phyloP scores from a whole-genome alignment of 2,113 vertebrate species.

The Coregonus clupeaformis region DNA sequence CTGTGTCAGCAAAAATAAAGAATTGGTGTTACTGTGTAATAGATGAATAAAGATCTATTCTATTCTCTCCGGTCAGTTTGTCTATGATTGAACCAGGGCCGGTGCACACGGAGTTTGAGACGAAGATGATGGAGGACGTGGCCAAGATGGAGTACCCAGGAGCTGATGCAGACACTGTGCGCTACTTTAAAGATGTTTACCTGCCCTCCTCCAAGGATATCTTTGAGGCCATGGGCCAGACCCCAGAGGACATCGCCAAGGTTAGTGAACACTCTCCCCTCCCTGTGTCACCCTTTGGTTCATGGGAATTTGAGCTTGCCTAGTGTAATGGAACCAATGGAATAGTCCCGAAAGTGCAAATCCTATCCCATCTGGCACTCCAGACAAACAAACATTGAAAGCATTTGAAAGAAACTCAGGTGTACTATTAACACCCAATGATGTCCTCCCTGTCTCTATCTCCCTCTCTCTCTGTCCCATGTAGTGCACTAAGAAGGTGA shows the following conservation, averaged over 20 bases:
- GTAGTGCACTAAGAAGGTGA: conserved; percentile 80
- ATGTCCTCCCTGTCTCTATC: background rate
- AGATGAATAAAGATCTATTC: background rate
- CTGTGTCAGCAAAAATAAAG: no score
- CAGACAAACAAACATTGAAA: no score
- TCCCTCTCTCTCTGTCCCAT: conserved; percentile 6
- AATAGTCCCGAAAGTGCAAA: no score
- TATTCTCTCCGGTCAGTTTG: conserved; percentile 58
- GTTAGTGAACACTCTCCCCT: conserved; percentile 48
- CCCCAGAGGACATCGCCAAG: conserved; percentile 77
- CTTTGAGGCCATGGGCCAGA: conserved; percentile 80
- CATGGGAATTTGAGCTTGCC: background rate
- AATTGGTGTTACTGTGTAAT: no score
- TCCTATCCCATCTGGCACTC: no score
- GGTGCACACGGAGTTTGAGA: conserved; percentile 82
- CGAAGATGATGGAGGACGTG: conserved; percentile 80
- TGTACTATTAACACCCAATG: conserved; percentile 35
- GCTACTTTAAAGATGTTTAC: conserved; percentile 81
- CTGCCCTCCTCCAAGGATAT: conserved; percentile 78
- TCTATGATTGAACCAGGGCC: conserved; percentile 83
- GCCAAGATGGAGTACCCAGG: conserved; percentile 77
- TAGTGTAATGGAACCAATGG: no score
- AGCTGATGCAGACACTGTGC: conserved; percentile 74
- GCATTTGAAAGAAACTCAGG: no score
- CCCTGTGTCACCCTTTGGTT: background rate